Evolutionary conservation across 2,797 vertebrate species (phyloP), one percentile per base, ranked within the genome.

Genomic region (Anguilla marmorata): DNA sequence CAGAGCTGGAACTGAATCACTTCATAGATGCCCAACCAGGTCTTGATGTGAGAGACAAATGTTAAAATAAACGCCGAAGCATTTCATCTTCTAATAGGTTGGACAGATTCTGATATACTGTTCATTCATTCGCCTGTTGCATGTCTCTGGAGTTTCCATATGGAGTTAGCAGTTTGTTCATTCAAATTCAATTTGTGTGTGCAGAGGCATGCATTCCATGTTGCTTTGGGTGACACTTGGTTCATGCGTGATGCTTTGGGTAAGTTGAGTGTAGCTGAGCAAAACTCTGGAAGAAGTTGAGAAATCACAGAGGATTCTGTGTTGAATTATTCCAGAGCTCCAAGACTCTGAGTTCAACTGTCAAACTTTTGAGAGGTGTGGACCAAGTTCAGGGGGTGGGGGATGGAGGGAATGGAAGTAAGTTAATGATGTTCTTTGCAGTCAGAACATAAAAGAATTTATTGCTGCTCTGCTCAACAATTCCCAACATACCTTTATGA

Each of bases 261-360:
- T 89, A 89, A 91, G 87, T 90, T 91, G 89, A 82, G 84, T 86
- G 82, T 54, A 89, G 60, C 14, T 76, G 37, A 76, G 74, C 4
- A 24, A 80, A 86, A 76, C 86, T 90, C 79, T 69, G 2, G 16
- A 58, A 45, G 58, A n/a, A 60, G 79, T n/a, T 21, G 85, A 21
- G 86, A 87, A 8, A 1, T 69, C 56, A 79, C 86, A 48, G 54
- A 60, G 66, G 86, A 76, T 58, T 89, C 89, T 90, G 89, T 92
- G 90, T 92, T 91, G 89, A 91, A 92, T 92, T 93, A 92, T 91
- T 92, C 88, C 86, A 88, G 63, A 33, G 87, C 60, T 82, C 89
- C 83, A 89, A 86, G 87, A 87, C 88, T 91, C 87, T 85, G n/a
- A 87, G 80, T 80, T 69, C 41, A 66, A 85, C 87, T 80, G 89